Evolutionary conservation across 2,888 invertebrate species (phyloP).

Genomic region (Pristionchus exspectatus): DNA sequence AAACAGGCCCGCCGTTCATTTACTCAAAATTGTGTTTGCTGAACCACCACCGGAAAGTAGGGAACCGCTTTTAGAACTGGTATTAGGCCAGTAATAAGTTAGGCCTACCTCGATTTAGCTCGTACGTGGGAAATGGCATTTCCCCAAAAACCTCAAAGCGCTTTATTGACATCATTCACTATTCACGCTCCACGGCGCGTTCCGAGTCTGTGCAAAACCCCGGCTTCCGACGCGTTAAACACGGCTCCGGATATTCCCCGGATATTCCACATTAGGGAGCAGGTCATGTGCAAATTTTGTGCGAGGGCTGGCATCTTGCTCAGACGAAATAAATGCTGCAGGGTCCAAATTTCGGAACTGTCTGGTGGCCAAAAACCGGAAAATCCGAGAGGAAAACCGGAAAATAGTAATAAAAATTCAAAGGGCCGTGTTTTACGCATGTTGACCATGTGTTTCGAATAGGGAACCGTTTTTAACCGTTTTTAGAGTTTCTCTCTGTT

Average conservation of each 20-base stretch:
- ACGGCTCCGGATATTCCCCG: not conserved
- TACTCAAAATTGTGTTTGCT: no score
- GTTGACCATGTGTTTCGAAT: conserved; percentile 8
- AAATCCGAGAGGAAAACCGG: not conserved
- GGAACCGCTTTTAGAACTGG: no score
- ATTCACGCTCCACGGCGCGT: not conserved
- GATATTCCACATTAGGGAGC: not conserved
- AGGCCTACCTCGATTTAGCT: not conserved
- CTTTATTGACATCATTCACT: not conserved
- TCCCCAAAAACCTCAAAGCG: not conserved
- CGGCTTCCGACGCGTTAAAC: not conserved
- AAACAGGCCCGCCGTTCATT: no score
- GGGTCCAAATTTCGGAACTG: not conserved
- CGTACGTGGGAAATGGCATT: not conserved
- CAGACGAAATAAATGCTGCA: not conserved
- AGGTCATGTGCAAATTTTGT: not conserved
- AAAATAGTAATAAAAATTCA: not conserved
- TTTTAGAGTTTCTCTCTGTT: not conserved
- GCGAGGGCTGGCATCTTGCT: not conserved
- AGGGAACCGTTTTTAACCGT: not conserved
- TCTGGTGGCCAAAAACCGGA: not conserved
- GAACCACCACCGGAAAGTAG: no score
- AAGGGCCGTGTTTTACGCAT: not conserved
- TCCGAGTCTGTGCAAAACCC: not conserved
- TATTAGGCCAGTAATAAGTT: no score